Evolutionary conservation across 1,140 invertebrate species (phyloP).

Genomic region (Chironomus tepperi): DNA sequence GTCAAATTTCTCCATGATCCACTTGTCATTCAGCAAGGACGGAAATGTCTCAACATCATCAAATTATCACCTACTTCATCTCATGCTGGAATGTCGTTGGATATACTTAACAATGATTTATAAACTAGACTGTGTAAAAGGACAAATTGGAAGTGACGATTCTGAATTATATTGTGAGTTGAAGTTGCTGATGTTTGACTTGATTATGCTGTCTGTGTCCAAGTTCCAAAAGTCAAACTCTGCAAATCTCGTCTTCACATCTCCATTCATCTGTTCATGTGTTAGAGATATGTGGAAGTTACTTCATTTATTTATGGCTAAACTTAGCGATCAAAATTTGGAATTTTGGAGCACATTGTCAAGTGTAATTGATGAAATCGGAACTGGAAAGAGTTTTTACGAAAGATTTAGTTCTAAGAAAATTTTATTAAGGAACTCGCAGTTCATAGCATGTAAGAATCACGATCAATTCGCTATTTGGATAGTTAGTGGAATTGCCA

Average conservation of each 20-base stretch:
- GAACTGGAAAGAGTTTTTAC: neutral
- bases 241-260: slow-evolving; percentile 31
- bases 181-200: slow-evolving; percentile 15
- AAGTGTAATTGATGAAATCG: neutral
- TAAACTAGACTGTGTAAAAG: slow-evolving; percentile 30
- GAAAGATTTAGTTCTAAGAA: neutral
- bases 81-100: slow-evolving; percentile 36
- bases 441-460: neutral
- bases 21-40: slow-evolving; percentile 27
- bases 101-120: slow-evolving; percentile 31
- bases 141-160: slow-evolving; percentile 25
- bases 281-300: slow-evolving; percentile 36
- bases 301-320: slow-evolving; percentile 27
- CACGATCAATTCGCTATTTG: slow-evolving; percentile 28
- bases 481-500: slow-evolving; percentile 27
- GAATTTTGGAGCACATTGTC: neutral
- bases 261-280: slow-evolving; percentile 36
- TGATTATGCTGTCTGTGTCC: slow-evolving; percentile 16
- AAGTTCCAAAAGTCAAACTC: slow-evolving; percentile 28
- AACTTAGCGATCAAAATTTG: neutral
- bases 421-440: neutral
- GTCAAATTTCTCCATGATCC: slow-evolving; percentile 2
- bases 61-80: slow-evolving; percentile 37
- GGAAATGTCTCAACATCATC: slow-evolving; percentile 27
- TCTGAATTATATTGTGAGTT: neutral